A percentile compares a stretch with the other conserved stretches of the same genome.
phyloP scores from a whole-genome alignment of 2,113 vertebrate species.

The Tetrao urogallus region DNA sequence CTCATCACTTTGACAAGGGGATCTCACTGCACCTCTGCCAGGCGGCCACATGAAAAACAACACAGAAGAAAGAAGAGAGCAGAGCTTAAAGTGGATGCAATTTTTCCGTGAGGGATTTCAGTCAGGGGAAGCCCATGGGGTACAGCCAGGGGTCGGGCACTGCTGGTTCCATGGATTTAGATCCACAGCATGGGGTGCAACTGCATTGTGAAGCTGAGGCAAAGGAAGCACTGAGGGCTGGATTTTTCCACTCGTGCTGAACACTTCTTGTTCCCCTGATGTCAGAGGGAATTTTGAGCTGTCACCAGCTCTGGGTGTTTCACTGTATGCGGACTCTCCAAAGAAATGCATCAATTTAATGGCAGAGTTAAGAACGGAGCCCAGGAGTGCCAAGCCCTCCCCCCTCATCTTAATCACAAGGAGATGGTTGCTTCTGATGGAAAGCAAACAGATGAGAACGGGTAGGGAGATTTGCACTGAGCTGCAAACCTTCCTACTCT shows the following conservation, averaged over 20 bases:
- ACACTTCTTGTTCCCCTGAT: background rate
- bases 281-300: background rate
- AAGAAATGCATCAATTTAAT: background rate
- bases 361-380: background rate
- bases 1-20: background rate
- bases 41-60: background rate
- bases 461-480: background rate
- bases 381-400: background rate
- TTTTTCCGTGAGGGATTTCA: background rate
- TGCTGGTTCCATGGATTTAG: background rate
- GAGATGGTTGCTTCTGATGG: background rate
- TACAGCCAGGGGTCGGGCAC: background rate
- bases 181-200: background rate
- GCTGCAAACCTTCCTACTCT: background rate
- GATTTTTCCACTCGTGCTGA: background rate
- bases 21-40: background rate
- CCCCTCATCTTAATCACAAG: background rate
- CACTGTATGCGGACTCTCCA: fast-evolving
- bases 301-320: background rate
- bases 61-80: background rate
- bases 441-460: background rate
- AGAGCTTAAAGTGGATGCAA: background rate
- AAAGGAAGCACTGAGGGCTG: background rate
- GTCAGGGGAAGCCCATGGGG: background rate
- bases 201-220: background rate